phyloP scores from a whole-genome alignment of 2,797 vertebrate species.

The Poeciliopsis gracilis region DNA sequence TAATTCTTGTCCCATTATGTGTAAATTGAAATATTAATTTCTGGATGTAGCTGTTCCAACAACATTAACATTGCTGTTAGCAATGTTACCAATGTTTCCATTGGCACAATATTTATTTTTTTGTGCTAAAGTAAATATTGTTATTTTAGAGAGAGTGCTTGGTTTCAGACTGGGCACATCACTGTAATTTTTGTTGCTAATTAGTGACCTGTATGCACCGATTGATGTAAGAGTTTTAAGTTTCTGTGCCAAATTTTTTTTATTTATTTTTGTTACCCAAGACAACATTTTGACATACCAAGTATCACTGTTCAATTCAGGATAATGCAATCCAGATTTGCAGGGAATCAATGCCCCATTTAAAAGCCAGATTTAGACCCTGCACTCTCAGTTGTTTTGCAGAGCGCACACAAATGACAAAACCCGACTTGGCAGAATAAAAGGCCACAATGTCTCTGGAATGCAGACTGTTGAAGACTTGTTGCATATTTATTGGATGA shows the following conservation, averaged over 20 bases:
- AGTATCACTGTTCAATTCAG: background rate
- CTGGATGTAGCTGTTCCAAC: background rate
- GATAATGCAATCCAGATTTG: background rate
- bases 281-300: background rate
- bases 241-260: background rate
- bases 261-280: background rate
- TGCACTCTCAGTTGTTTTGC: background rate
- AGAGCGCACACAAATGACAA: background rate
- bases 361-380: background rate
- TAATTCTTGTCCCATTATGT: background rate
- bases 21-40: background rate
- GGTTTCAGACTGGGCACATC: background rate
- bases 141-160: background rate
- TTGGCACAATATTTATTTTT: no score
- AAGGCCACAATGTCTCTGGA: constrained; percentile 19
- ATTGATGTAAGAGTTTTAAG: background rate
- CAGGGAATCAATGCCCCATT: background rate
- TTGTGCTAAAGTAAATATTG: no score
- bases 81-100: no score
- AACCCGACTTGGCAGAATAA: background rate
- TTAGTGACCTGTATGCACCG: background rate
- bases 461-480: constrained; percentile 29
- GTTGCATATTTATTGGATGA: constrained; percentile 13
- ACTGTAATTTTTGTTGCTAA: background rate
- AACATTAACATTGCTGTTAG: no score